Conservation (phyloP, 1,140 invertebrate species). For the Drosophila pruinosa region DNA sequence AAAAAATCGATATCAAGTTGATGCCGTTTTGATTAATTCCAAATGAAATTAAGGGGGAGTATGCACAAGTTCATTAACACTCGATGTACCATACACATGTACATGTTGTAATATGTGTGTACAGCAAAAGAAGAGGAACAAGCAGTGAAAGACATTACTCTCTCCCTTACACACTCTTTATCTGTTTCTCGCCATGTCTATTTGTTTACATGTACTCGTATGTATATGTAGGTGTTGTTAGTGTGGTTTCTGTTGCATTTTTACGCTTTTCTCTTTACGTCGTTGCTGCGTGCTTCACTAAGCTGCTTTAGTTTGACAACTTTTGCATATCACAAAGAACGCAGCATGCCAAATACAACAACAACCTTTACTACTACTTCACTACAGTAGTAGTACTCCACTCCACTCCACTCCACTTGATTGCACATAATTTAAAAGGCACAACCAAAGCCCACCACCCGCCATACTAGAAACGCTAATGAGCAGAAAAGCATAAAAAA, state of each 20-base stretch:
- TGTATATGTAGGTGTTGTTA: constrained; percentile 3
- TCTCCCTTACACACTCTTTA: background rate
- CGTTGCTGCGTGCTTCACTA: background rate
- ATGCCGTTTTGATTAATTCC: constrained; percentile 48
- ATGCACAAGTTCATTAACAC: constrained; percentile 49
- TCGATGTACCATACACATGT: background rate
- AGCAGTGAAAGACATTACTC: constrained; percentile 5
- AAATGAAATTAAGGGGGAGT: background rate
- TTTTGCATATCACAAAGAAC: constrained; percentile 1
- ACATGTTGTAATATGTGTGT: background rate
- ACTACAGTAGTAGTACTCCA: constrained; percentile 56
- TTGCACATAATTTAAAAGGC: constrained; percentile 66
- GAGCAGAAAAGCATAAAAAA: constrained; percentile 17
- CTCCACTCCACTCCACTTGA: constrained; percentile 68
- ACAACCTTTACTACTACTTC: constrained; percentile 20
- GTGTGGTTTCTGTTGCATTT: constrained; percentile 13
- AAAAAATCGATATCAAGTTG: constrained; percentile 34
- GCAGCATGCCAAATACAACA: constrained; percentile 22
- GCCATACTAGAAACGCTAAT: constrained; percentile 4
- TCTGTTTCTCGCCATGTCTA: background rate
- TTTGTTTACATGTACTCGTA: background rate
- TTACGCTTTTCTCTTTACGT: background rate
- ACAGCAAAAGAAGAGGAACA: constrained; percentile 2
- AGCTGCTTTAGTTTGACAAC: constrained; percentile 11
- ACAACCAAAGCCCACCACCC: background rate